Conservation (phyloP, 2,113 vertebrate genomes). For the Brachionichthys hirsutus region DNA sequence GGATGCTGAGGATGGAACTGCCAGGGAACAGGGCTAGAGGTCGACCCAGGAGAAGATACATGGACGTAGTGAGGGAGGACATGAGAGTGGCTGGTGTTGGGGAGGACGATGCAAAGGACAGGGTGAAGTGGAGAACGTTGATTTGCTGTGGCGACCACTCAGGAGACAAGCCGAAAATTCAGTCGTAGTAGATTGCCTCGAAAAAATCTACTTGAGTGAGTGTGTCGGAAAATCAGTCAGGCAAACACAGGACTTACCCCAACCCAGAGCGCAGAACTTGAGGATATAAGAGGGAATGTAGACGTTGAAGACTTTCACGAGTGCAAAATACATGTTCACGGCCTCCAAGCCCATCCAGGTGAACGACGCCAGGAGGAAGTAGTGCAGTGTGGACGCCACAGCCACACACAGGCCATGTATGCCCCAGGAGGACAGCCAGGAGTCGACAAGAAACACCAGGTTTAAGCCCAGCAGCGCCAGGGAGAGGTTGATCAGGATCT, state of each 20-base stretch:
- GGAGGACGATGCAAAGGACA: no score
- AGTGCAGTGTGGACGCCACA: slow-evolving; percentile 78
- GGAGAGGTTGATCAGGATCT: slow-evolving; percentile 89
- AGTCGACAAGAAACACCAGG: slow-evolving; percentile 82
- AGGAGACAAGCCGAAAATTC: no score
- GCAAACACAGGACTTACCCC: slow-evolving; percentile 80
- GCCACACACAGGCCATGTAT: slow-evolving; percentile 76
- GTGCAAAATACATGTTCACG: slow-evolving; percentile 87
- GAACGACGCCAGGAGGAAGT: slow-evolving; percentile 87
- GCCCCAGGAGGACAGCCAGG: slow-evolving; percentile 83
- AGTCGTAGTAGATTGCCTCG: no score
- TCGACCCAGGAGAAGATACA: no score
- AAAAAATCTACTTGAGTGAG: background rate
- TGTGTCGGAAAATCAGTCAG: background rate
- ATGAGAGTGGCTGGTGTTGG: no score
- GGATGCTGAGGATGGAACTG: no score
- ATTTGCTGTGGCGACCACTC: no score
- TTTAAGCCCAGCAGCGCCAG: slow-evolving; percentile 85
- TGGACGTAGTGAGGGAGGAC: no score
- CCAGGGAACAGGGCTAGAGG: no score
- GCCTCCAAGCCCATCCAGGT: slow-evolving; percentile 91
- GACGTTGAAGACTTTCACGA: slow-evolving; percentile 90
- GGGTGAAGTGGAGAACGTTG: no score
- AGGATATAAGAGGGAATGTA: slow-evolving; percentile 87
- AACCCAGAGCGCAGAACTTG: slow-evolving; percentile 86